These are phyloP conservation scores for Trichoplax adhaerens DNA, from an alignment of 37 sponge, comb jelly and placozoan species.

Conservation along the genomic window DNA sequence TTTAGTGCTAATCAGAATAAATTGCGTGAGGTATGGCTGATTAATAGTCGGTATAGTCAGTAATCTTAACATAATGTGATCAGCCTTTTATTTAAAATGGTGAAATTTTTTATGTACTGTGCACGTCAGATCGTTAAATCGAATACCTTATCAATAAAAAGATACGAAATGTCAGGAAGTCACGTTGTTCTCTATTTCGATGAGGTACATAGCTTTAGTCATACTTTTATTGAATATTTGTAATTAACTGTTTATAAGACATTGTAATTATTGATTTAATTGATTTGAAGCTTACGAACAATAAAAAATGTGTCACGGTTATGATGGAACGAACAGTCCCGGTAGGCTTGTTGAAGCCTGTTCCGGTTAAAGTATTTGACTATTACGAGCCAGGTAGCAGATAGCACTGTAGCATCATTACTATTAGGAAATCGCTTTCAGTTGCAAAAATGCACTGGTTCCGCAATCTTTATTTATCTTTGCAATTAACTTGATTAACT, in stretches of 20 bases:
- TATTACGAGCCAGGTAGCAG: slow-evolving; percentile 35
- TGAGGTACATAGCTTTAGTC: slow-evolving; percentile 5
- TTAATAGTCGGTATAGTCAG: too few relatives aligned
- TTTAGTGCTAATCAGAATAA: slow-evolving; percentile 1
- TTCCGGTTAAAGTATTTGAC: slow-evolving; percentile 33
- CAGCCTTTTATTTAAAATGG: too few relatives aligned
- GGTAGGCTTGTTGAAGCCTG: slow-evolving; percentile 18
- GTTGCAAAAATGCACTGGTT: too few relatives aligned
- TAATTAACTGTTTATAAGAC: background rate
- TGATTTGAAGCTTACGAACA: background rate
- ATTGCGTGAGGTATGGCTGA: too few relatives aligned
- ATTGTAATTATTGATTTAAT: background rate
- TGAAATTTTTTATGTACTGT: background rate
- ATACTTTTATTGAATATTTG: slow-evolving; percentile 1
- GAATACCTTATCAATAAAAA: slow-evolving; percentile 8
- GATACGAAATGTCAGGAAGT: slow-evolving; percentile 8
- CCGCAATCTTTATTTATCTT: too few relatives aligned
- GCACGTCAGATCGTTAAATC: background rate
- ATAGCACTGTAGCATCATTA: too few relatives aligned
- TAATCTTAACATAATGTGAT: too few relatives aligned
- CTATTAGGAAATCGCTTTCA: too few relatives aligned
- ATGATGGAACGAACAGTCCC: slow-evolving; percentile 9
- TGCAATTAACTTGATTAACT: too few relatives aligned
- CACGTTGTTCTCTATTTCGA: slow-evolving; percentile 20
- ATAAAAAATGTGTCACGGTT: background rate